Evolutionary conservation across 2,113 vertebrate species (phyloP), one percentile per base, ranked within the genome.

Genomic region (Arothron firmamentum): DNA sequence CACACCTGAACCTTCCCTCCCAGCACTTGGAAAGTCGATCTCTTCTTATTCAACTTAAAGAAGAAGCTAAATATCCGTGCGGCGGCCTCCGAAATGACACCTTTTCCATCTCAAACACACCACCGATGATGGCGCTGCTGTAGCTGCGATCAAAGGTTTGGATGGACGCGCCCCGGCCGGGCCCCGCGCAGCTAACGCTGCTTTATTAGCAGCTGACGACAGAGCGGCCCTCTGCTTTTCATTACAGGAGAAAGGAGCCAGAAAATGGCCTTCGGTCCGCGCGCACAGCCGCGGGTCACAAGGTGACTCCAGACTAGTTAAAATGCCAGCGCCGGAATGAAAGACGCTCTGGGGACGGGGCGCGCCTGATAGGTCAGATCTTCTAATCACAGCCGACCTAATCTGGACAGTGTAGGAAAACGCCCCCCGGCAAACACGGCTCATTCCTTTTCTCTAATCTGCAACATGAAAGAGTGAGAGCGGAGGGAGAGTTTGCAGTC

Each of bases 141-240:
- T 49, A 15, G 62, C 66, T 60, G 7, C 57, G 71, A 85, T 85
- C 72, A 85, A 83, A 83, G 77, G 38, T 62, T 60, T 52, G 14
- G 61, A 71, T 76, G 81, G 74, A 52, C 51, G 74, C 71, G 56
- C 71, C 46, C 62, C 65, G 77, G 73, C 51, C 13, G 21, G 59
- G 67, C 59, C 70, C 57, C 78, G 78, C 60, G 65, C 61, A 47
- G 48, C 56, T 81, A 82, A 85, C 83, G 68, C 72, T 59, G 65
- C 51, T 5, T 84, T 87, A 89, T 89, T 83, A 83, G 54, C 41
- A 82, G 71, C 79, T 77, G 87, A 85, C 57, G 85, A 89, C 85
- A 83, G 87, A 72, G 54, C 52, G 1, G 65, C 57, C 52, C 63
- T 76, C 81, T 74, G 74, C 72, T 79, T 83, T 77, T 84, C 74